Percentiles rank a stretch among this genome's conserved stretches.
Evolutionary conservation across 2,797 vertebrate genomes (phyloP).

Genomic region (Phaenicophaeus curvirostris): DNA sequence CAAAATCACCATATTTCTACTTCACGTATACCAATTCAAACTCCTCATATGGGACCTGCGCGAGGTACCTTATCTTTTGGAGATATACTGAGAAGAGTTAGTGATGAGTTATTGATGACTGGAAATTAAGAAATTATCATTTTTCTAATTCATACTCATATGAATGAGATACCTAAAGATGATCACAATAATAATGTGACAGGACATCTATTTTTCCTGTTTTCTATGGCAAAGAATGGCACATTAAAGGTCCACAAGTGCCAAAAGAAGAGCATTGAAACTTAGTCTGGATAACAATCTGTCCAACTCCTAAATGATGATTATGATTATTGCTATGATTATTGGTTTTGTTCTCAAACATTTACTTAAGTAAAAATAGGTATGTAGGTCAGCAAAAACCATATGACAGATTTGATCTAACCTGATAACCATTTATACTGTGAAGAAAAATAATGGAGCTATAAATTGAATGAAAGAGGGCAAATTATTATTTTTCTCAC

Average conservation of each 20-base stretch:
- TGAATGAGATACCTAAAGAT: background rate
- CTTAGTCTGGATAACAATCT: background rate
- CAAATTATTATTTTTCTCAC: background rate
- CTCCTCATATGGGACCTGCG: background rate
- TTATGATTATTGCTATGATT: background rate
- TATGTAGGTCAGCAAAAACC: background rate
- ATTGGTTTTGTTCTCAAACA: background rate
- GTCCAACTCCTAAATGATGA: background rate
- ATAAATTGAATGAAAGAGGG: background rate
- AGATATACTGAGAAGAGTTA: background rate
- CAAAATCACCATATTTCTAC: background rate
- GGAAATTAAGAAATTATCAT: background rate
- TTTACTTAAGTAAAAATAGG: background rate
- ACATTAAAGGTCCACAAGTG: background rate
- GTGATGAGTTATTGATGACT: background rate
- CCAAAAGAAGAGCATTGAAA: background rate
- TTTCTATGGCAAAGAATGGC: background rate
- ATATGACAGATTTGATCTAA: background rate
- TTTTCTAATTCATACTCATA: background rate
- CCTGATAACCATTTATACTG: background rate
- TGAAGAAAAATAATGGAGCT: background rate
- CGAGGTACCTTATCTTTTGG: background rate
- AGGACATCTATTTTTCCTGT: background rate
- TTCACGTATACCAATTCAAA: background rate
- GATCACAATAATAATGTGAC: background rate